Evolutionary conservation across 2,113 vertebrate genomes (phyloP).

Genomic region (Rhadina sibilatrix): DNA sequence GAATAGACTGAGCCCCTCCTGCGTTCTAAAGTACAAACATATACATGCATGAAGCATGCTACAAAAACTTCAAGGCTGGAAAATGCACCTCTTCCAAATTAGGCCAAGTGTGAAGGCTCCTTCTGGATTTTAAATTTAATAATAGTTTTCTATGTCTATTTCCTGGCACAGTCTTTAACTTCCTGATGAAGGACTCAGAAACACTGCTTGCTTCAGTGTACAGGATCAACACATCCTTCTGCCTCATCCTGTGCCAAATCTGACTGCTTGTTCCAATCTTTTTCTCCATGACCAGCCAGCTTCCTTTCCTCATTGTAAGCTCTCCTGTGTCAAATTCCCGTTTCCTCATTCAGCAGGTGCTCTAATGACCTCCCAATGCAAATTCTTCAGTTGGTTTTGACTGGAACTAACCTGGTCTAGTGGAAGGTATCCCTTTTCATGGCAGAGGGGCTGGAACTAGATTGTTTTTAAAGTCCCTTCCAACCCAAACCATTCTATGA

Average conservation of each 20-base stretch:
- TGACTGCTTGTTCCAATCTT: not conserved
- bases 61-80: not conserved
- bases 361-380: not conserved
- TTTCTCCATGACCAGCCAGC: not conserved
- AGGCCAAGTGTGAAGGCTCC: not conserved
- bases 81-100: not conserved
- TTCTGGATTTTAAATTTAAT: not conserved
- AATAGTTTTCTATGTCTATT: not conserved
- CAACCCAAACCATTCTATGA: not conserved
- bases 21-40: not conserved
- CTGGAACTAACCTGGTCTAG: not conserved
- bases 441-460: not conserved
- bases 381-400: not conserved
- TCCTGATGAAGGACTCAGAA: not conserved
- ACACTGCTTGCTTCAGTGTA: not conserved
- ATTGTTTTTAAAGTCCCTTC: not conserved
- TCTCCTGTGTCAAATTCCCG: not conserved
- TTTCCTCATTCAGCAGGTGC: not conserved
- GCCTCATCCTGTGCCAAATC: not conserved
- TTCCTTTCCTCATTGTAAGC: not conserved
- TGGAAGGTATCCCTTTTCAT: not conserved
- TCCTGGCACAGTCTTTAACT: conserved; percentile 1
- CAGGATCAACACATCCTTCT: not conserved
- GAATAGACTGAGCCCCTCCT: not conserved
- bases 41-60: fast-evolving